Conservation (phyloP, 2,888 invertebrate genomes). For the Synergus laeviventris region DNA sequence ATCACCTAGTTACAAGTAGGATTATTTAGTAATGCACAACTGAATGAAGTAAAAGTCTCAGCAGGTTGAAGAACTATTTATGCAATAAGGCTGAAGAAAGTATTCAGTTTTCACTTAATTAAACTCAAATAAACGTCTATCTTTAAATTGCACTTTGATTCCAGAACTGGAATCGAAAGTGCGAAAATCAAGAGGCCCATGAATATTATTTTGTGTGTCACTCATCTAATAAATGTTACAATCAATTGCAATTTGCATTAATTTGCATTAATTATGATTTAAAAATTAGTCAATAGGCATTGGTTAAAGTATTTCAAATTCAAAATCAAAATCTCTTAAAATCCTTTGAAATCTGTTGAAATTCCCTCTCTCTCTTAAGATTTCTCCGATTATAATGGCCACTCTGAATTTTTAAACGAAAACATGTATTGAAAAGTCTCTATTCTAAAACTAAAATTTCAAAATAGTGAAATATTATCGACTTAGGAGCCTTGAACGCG, state of each 20-base stretch:
- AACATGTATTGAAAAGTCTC: too few relatives aligned
- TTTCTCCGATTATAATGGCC: too few relatives aligned
- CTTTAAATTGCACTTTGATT: neutral
- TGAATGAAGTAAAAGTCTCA: slow-evolving; percentile 14
- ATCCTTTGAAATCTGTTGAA: too few relatives aligned
- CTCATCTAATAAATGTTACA: too few relatives aligned
- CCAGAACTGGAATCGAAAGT: slow-evolving; percentile 8
- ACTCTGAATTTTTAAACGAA: too few relatives aligned
- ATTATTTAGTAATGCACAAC: slow-evolving; percentile 10
- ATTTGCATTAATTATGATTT: too few relatives aligned
- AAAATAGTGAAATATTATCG: neutral
- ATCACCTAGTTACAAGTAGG: slow-evolving; percentile 8
- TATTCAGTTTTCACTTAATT: slow-evolving; percentile 11
- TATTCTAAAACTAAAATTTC: neutral
- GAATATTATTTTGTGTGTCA: too few relatives aligned
- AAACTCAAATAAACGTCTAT: neutral
- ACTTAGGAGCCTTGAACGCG: neutral
- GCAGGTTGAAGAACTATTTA: slow-evolving; percentile 30
- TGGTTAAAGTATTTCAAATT: too few relatives aligned
- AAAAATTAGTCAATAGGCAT: too few relatives aligned
- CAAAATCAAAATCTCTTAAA: too few relatives aligned
- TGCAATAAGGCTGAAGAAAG: slow-evolving; percentile 25
- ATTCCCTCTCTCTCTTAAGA: too few relatives aligned
- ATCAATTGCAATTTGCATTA: too few relatives aligned
- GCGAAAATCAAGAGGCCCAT: neutral